A percentile compares a stretch with the other conserved stretches of the same genome.
Conservation (phyloP, 2,888 invertebrate species). For the Ommatoiulus sabulosus region DNA sequence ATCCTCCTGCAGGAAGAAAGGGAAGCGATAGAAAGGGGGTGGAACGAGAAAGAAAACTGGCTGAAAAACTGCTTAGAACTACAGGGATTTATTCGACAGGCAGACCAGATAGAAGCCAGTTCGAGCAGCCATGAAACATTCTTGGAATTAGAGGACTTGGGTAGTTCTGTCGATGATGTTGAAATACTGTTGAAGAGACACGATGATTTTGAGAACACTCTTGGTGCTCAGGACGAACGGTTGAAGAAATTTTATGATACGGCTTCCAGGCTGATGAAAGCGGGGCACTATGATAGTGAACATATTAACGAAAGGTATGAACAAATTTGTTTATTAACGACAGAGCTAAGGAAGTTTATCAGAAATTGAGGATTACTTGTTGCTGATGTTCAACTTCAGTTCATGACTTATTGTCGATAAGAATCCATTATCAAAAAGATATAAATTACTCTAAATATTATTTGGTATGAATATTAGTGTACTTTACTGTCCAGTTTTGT, state of each 20-base stretch:
- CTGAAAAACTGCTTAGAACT: slow-evolving; percentile 88
- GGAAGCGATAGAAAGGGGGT: slow-evolving; percentile 80
- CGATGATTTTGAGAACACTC: slow-evolving; percentile 90
- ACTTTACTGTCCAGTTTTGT: too few species aligned
- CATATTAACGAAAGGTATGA: slow-evolving; percentile 50
- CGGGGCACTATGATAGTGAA: slow-evolving; percentile 80
- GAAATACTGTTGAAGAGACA: slow-evolving; percentile 93
- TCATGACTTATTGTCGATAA: too few species aligned
- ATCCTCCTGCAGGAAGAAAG: slow-evolving; percentile 80
- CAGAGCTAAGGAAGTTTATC: too few species aligned
- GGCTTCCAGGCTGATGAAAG: slow-evolving; percentile 82
- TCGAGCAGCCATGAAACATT: slow-evolving; percentile 95
- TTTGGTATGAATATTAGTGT: too few species aligned
- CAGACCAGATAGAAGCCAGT: slow-evolving; percentile 95
- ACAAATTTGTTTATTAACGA: background rate
- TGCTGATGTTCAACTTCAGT: background rate
- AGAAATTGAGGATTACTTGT: background rate
- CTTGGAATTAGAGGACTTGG: slow-evolving; percentile 87
- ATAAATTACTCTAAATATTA: too few species aligned
- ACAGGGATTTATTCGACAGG: slow-evolving; percentile 93
- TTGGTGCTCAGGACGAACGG: slow-evolving; percentile 93
- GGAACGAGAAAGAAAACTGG: slow-evolving; percentile 87
- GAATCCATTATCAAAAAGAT: too few species aligned
- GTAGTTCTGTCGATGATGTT: slow-evolving; percentile 89
- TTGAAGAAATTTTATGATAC: slow-evolving; percentile 84